Conservation (phyloP, 2,797 vertebrate species). For the Cuniculus paca region DNA sequence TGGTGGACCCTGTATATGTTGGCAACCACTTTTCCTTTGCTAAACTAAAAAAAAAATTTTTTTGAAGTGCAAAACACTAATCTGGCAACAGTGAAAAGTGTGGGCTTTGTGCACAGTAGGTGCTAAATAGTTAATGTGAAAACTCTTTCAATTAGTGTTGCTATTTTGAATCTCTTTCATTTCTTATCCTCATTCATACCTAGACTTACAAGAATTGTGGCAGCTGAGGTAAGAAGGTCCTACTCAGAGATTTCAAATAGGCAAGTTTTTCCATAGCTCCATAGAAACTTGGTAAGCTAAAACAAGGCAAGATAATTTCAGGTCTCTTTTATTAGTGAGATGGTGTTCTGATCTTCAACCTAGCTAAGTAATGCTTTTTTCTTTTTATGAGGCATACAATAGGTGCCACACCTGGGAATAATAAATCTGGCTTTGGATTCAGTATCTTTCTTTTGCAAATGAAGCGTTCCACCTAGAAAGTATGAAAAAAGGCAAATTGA, state of each 20-base stretch:
- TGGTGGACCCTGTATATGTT: background rate
- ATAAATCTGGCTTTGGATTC: background rate
- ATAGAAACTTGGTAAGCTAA: background rate
- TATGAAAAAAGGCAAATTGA: background rate
- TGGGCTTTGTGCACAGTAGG: background rate
- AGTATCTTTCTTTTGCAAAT: background rate
- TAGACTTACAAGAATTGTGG: background rate
- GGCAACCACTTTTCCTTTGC: background rate
- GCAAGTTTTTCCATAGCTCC: background rate
- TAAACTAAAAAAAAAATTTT: constrained; percentile 10
- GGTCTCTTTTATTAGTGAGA: background rate
- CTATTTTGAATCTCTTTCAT: background rate
- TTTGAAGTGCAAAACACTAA: background rate
- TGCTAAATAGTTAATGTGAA: background rate
- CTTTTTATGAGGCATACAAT: background rate
- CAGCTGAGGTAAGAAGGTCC: background rate
- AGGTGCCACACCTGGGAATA: background rate
- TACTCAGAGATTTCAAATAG: background rate
- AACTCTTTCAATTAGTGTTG: background rate
- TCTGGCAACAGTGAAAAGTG: background rate
- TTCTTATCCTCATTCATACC: background rate
- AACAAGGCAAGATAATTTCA: constrained; percentile 11
- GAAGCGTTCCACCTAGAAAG: background rate
- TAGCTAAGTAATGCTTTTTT: background rate
- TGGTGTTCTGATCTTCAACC: background rate